Base-by-base conservation (phyloP, 2,113 vertebrate genomes). In the Lophura nycthemera region DNA sequence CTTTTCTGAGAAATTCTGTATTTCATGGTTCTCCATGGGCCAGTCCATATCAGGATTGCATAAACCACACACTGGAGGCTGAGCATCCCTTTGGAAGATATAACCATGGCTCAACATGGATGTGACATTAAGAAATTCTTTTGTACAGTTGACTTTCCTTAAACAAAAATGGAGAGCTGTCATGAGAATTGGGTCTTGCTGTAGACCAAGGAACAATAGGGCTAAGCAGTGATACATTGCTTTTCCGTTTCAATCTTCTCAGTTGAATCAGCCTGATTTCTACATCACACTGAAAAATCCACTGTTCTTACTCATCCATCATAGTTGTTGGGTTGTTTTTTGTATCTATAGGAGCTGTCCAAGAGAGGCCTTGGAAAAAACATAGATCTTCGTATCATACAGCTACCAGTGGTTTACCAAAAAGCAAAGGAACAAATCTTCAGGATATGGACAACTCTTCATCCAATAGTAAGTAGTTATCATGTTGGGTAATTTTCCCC, bases 331-430 rank as follows among this genome's bases (percentile, higher is more conserved):
- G 54, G 30, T 32, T 17, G 24, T 69, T 86, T 60, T 86, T 89
- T 79, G 24, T 81, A 48, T 67, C 54, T 60, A 4, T 50, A 98
- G 98, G 97, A 96, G n/a, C 93, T 99, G 86, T 97, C 97, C 91
- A 90, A 92, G 83, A 92, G 97, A 76, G 98, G 98, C 38, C 96
- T 98, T 56, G 98, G 98, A 67, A 48, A 92, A 10, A 86, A 82
- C 66, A 63, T 95, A 8, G 36, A 96, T 40, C 92, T 99, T 45
- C 66, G 4, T 18, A 96, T 96, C 36, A 93, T 95, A 75, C 97
- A 98, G 94, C 89, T 98, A 76, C 98, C 98, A 2, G 98, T 98
- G 67, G 97, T 94, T 96, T 99, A 99, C 90, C 94, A 93, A 38
- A 97, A 98, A 83, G 97, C 97, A 64, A 97, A 97, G 70, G 73